Base-by-base conservation (phyloP, 2,797 vertebrate species). In the Chanos chanos region DNA sequence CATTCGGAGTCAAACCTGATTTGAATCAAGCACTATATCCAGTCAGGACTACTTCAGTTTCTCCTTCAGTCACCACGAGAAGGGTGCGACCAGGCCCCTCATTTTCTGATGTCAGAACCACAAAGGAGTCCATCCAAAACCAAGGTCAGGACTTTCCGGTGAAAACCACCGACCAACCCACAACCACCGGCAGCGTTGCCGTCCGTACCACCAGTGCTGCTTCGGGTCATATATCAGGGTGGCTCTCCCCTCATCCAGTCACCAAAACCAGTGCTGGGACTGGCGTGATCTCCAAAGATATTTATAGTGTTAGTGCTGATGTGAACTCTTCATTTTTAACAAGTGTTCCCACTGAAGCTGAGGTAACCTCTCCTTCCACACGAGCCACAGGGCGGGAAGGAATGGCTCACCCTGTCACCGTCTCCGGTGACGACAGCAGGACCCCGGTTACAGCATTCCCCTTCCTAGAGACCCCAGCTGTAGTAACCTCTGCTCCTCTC, bases 401-500 rank as follows among this genome's bases (percentile, higher is more conserved):
- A 62, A 48, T 73, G 76, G 5, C 9, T 0, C 39, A 0, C 34
- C 56, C 71, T 36, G 58, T 76, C 21, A 72, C 78, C 1, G 45
- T 74, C 34, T 37, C 80, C 44, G 77, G 80, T 56, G 68, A 81
- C 18, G 75, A 76, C 61, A 80, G 49, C 10, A 15, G 65, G 8
- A 64, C 73, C 51, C 13, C 74, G 49, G 73, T 78, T 41, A 79
- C 58, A 50, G 68, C 74, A 5, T 40, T 77, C 64, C 74, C 73
- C 40, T 65, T 73, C 69, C 76, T 40, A 59, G 82, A 81, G 64
- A 84, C 80, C 71, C 79, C 76, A 34, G 61, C 63, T 65, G 82
- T 80, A 61, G 81, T 83, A 45, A 84, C 87, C 33, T 77, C 87
- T 69, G 77, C 80, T 63, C 80, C 81, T 68, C 82, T 84, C 19